Evolutionary conservation across 2,113 vertebrate genomes (phyloP).

Genomic region (Oriolus oriolus): DNA sequence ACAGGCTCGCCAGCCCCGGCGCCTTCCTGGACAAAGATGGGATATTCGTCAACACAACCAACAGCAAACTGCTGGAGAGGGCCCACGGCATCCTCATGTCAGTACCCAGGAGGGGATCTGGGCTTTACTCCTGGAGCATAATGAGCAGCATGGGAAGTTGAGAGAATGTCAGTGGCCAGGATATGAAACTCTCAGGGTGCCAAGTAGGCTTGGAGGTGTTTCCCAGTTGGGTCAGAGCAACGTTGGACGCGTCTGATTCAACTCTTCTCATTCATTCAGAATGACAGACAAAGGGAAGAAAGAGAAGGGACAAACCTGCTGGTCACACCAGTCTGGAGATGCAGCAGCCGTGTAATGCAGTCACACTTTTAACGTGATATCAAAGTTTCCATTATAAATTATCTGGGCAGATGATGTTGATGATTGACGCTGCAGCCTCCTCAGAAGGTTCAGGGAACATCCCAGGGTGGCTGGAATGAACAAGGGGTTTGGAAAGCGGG

Average conservation of each 20-base stretch:
- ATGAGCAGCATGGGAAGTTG: not conserved
- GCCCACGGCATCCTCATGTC: slow-evolving; percentile 98
- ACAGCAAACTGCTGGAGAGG: slow-evolving; percentile 93
- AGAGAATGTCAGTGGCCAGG: not conserved
- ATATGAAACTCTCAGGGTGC: not conserved
- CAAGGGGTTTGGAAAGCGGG: not conserved
- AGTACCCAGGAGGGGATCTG: slow-evolving; percentile 60
- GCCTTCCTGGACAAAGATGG: slow-evolving; percentile 86
- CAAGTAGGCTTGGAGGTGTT: not conserved
- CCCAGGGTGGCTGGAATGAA: not conserved
- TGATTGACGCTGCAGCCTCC: not conserved
- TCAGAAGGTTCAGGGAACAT: not conserved
- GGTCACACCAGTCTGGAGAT: not conserved
- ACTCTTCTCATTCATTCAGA: not conserved
- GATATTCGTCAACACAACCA: slow-evolving; percentile 86
- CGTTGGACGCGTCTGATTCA: not conserved
- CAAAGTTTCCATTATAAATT: not conserved
- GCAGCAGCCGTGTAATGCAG: not conserved
- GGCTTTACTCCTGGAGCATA: not conserved
- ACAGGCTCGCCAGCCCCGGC: slow-evolving; percentile 67
- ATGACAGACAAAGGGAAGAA: not conserved
- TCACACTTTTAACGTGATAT: not conserved
- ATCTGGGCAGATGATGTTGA: not conserved
- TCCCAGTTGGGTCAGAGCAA: not conserved
- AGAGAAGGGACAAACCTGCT: not conserved